phyloP scores from a whole-genome alignment of 2,797 vertebrate species.

The Darevskia nairensis region DNA sequence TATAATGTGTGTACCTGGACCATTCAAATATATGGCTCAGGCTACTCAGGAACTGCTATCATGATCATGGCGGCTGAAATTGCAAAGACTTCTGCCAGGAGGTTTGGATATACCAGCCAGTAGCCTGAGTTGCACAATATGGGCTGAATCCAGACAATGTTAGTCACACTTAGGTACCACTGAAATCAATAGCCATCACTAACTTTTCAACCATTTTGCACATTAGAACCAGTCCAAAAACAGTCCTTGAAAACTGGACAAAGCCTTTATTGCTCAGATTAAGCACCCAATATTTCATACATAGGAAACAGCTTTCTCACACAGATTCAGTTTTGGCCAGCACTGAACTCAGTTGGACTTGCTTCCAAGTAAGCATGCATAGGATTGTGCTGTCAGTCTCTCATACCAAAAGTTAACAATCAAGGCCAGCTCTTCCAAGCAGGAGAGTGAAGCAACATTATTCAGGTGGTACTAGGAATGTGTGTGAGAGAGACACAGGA shows the following conservation, averaged over 20 bases:
- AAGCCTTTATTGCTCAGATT: neutral
- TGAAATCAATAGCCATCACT: neutral
- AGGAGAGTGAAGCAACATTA: neutral
- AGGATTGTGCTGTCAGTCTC: neutral
- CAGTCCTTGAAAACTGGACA: neutral
- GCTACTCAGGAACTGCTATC: neutral
- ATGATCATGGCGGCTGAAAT: neutral
- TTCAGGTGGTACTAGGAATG: too few relatives aligned
- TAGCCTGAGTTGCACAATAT: neutral
- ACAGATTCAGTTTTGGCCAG: neutral
- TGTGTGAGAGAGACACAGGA: neutral
- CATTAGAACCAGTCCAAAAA: neutral
- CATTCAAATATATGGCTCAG: neutral
- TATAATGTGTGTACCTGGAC: neutral
- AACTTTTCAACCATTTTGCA: neutral
- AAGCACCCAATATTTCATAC: neutral
- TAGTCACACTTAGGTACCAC: too few relatives aligned
- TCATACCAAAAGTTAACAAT: neutral
- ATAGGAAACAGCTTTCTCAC: neutral
- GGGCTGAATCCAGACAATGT: neutral
- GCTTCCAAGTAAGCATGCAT: neutral
- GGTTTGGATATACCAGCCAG: neutral
- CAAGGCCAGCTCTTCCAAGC: neutral
- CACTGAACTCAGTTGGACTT: neutral
- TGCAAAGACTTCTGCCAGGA: neutral